Base-by-base conservation (phyloP, 1,140 invertebrate species). In the Steinernema feltiae region DNA sequence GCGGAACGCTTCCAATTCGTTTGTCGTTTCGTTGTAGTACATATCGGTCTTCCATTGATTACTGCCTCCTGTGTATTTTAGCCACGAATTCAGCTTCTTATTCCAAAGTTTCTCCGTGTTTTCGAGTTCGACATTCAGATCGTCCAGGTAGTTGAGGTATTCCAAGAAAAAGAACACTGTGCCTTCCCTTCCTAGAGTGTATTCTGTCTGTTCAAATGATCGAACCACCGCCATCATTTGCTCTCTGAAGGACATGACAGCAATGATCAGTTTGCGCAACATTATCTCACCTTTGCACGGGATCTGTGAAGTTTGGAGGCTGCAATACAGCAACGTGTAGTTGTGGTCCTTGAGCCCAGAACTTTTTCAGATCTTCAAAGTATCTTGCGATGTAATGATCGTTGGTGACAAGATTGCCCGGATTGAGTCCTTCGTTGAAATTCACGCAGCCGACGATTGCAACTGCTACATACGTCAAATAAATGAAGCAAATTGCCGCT, bases 391-490 rank as follows among this genome's bases (percentile, higher is more conserved):
- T 84, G 77, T 85, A 85, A 73, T 85, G 84, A 69, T 81, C 74
- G 63, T 80, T 75, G 0, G 85, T 86, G 27, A 85, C 84, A 35
- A 85, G 73, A 78, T 85, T 86, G 0, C 79, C 81, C 18, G 84
- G 84, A 63, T 85, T 82, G 30, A 85, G 63, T 46, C 84, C 84
- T 77, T 85, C 94, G 84, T 94, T 90, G 63, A 97, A 91, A 75
- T 91, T 91, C 0, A 92, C 93, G 0, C 94, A 90, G 0, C 94
- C 94, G 87, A 93, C 95, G 46, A 93, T 90, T 0, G 94, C 93
- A 0, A 94, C 92, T 0, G 89, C 90, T 0, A 97, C 83, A 84
- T 97, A 98, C 0, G 90, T 87, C 2, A 91, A 88, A 87, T 97
- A 98, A 12, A 92, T 86, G 0, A 94, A 21, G 0, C 94, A 90